Percentiles rank a stretch among this genome's conserved stretches.
phyloP scores from a whole-genome alignment of 1,140 invertebrate genomes.

The Mercenaria mercenaria region DNA sequence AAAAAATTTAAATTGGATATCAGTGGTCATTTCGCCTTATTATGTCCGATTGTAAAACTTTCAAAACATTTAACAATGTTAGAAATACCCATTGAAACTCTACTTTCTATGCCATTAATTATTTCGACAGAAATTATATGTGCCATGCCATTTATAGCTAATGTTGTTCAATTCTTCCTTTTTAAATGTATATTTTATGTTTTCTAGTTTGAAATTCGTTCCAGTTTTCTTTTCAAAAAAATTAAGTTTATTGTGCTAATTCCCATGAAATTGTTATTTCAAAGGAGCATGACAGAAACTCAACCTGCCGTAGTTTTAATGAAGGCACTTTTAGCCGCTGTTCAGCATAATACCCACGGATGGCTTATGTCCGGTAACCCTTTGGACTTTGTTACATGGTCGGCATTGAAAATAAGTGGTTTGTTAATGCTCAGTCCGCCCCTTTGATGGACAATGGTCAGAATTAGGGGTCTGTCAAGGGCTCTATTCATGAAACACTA shows the following conservation, averaged over 20 bases:
- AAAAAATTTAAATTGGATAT: conserved; percentile 50
- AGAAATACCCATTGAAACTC: conserved; percentile 24
- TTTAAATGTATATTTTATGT: conserved; percentile 65
- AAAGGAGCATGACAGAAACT: conserved; percentile 52
- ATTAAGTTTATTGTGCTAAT: conserved; percentile 62
- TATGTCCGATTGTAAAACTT: conserved; percentile 30
- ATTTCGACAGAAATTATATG: conserved; percentile 59
- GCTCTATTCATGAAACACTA: conserved; percentile 38
- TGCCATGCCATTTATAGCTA: conserved; percentile 48
- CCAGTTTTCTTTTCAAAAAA: conserved; percentile 18
- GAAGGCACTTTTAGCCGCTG: conserved; percentile 39
- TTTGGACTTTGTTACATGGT: conserved; percentile 36
- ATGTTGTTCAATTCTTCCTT: conserved; percentile 37
- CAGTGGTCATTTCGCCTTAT: conserved; percentile 29
- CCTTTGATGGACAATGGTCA: conserved; percentile 63
- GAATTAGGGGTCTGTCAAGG: conserved; percentile 39
- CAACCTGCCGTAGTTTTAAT: conserved; percentile 38
- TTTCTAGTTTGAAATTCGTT: conserved; percentile 52
- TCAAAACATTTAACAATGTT: background rate
- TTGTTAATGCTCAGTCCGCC: conserved; percentile 24
- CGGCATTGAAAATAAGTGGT: conserved; percentile 54
- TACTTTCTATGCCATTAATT: conserved; percentile 32
- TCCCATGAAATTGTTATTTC: conserved; percentile 52
- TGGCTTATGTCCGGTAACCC: conserved; percentile 63
- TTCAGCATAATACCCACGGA: conserved; percentile 30